Percentiles rank a stretch among this genome's conserved stretches.
phyloP scores from a whole-genome alignment of 2,888 invertebrate species.

The Lasioglossum vierecki region DNA sequence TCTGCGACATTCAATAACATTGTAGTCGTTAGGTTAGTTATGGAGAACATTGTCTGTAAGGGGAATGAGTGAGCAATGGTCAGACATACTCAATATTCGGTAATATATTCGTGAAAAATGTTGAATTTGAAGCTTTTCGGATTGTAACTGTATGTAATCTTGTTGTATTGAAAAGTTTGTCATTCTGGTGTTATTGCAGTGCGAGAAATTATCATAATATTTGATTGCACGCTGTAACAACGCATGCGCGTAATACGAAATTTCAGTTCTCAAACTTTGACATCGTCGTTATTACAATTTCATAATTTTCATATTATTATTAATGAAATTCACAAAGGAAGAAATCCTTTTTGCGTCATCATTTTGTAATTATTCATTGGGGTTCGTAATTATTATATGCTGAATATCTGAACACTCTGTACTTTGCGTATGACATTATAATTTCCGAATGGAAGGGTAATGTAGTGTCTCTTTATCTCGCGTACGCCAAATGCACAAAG shows the following conservation, averaged over 20 bases:
- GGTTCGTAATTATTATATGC: background rate
- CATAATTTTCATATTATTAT: conserved; percentile 6
- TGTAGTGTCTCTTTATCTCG: background rate
- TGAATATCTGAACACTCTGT: background rate
- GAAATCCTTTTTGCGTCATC: background rate
- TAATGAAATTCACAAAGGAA: conserved; percentile 2
- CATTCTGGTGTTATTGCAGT: background rate
- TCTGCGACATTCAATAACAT: background rate
- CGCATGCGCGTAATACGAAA: background rate
- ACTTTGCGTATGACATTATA: background rate
- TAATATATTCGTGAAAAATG: background rate
- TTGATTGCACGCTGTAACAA: background rate
- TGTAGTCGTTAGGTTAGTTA: background rate
- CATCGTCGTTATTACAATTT: background rate
- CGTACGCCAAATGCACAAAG: background rate
- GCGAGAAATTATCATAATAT: background rate
- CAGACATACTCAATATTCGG: background rate
- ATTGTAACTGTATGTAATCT: background rate
- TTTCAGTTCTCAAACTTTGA: background rate
- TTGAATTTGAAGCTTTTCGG: background rate
- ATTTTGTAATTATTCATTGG: conserved; percentile 7
- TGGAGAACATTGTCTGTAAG: background rate
- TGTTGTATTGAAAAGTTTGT: background rate
- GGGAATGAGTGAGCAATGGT: background rate
- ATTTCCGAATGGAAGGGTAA: background rate